phyloP scores from a whole-genome alignment of 2,113 vertebrate species.

The Malurus alboscapulatus region DNA sequence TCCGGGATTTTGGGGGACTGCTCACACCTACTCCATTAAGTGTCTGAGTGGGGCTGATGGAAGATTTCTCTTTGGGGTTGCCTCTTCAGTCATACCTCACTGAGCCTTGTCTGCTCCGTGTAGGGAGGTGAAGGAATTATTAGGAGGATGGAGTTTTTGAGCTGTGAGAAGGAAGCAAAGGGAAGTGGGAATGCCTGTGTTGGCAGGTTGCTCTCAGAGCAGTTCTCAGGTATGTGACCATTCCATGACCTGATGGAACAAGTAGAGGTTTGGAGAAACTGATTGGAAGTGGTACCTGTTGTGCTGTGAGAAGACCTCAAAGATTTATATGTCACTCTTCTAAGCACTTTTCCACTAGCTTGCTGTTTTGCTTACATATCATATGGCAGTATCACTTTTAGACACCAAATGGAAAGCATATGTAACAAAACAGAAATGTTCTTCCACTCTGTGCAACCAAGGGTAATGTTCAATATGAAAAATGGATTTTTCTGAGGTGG shows the following conservation, averaged over 20 bases:
- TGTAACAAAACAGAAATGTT: constrained; percentile 41
- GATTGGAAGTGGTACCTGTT: neutral
- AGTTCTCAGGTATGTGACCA: neutral
- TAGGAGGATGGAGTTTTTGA: neutral
- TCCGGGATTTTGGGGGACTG: neutral
- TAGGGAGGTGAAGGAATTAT: neutral
- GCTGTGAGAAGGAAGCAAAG: neutral
- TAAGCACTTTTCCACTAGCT: neutral
- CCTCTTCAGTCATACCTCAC: neutral
- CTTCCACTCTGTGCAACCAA: constrained; percentile 4
- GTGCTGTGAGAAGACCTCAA: neutral
- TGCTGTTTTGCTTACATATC: constrained; percentile 41
- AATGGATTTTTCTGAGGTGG: constrained; percentile 57
- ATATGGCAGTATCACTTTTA: constrained; percentile 43
- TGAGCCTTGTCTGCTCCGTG: neutral
- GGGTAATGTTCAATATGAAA: constrained; percentile 32
- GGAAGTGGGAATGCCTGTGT: neutral
- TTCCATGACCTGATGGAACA: neutral
- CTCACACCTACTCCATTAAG: neutral
- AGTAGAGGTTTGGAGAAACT: neutral
- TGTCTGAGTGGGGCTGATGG: neutral
- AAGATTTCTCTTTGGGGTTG: neutral
- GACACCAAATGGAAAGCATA: constrained; percentile 66
- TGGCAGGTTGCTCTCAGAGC: neutral
- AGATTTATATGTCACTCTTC: neutral